Evolutionary conservation across 2,797 vertebrate species (phyloP).

Genomic region (Kryptolebias ocellatus): DNA sequence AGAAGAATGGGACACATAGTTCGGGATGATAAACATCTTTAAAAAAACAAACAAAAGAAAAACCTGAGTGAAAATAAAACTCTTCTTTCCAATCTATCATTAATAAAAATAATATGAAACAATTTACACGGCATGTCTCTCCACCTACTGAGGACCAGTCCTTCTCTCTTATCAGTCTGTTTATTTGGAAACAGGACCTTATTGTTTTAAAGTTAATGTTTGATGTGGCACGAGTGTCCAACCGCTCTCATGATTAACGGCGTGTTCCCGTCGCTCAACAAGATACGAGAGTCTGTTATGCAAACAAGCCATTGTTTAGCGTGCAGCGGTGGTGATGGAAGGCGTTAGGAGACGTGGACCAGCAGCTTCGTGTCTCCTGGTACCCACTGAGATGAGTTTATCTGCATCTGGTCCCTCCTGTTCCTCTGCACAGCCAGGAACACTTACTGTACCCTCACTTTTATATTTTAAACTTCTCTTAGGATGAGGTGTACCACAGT

Average conservation of each 20-base stretch:
- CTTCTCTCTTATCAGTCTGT: not conserved
- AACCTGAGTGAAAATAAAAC: not conserved
- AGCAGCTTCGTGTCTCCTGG: not conserved
- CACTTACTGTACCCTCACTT: too few relatives aligned
- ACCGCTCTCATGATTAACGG: not conserved
- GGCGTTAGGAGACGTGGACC: not conserved
- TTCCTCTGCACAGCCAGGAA: too few relatives aligned
- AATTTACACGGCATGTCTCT: too few relatives aligned
- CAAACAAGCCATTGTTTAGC: constrained; percentile 35
- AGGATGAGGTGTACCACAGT: too few relatives aligned
- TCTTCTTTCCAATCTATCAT: too few relatives aligned
- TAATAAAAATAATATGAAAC: too few relatives aligned
- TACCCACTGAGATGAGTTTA: not conserved
- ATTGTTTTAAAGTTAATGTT: constrained; percentile 3
- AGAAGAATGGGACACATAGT: not conserved
- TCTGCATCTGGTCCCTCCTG: too few relatives aligned
- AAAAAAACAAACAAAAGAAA: not conserved
- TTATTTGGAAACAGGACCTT: not conserved
- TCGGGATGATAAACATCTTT: not conserved
- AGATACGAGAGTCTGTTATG: constrained; percentile 45
- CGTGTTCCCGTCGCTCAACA: not conserved
- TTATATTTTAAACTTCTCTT: too few relatives aligned
- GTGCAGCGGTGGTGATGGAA: not conserved
- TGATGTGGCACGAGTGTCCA: not conserved
- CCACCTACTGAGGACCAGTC: not conserved